A percentile compares a stretch with the other conserved stretches of the same genome.
Conservation (phyloP, 1,140 invertebrate species). For the Drosophila pachea region DNA sequence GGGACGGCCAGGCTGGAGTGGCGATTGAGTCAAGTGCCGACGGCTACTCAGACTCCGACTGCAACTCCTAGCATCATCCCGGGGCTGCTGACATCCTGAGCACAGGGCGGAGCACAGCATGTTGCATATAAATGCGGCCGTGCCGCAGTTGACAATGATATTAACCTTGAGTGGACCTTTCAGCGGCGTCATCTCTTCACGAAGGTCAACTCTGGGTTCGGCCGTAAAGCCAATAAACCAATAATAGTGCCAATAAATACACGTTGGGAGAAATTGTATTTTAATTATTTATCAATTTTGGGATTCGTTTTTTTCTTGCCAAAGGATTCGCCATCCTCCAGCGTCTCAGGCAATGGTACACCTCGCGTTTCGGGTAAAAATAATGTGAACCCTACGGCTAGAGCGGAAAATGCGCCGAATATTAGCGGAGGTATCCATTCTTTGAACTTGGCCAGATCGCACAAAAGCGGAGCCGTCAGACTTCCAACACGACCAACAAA, state of each 20-base stretch:
- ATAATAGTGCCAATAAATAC: no score
- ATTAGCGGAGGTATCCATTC: constrained; percentile 83
- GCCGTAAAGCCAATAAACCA: neutral
- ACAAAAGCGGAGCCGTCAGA: constrained; percentile 81
- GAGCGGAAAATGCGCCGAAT: constrained; percentile 83
- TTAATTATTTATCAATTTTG: no score
- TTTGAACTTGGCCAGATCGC: constrained; percentile 75
- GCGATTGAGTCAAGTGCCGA: constrained; percentile 57
- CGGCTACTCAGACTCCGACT: constrained; percentile 21
- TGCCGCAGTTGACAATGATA: constrained; percentile 71
- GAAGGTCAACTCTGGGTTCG: constrained; percentile 39
- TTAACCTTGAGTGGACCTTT: constrained; percentile 61
- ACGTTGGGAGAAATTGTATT: no score
- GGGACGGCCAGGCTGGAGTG: constrained; percentile 23
- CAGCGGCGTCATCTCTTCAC: constrained; percentile 21
- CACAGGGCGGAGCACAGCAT: constrained; percentile 2
- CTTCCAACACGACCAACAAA: constrained; percentile 81
- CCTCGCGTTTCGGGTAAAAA: constrained; percentile 88
- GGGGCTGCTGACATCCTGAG: neutral
- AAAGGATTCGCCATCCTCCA: constrained; percentile 85
- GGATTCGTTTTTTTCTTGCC: no score
- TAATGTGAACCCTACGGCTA: constrained; percentile 83
- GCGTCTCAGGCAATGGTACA: constrained; percentile 86
- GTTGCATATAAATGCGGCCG: constrained; percentile 69
- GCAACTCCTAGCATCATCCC: neutral